Conservation (phyloP, 2,888 invertebrate species). For the Notodonta ziczac region DNA sequence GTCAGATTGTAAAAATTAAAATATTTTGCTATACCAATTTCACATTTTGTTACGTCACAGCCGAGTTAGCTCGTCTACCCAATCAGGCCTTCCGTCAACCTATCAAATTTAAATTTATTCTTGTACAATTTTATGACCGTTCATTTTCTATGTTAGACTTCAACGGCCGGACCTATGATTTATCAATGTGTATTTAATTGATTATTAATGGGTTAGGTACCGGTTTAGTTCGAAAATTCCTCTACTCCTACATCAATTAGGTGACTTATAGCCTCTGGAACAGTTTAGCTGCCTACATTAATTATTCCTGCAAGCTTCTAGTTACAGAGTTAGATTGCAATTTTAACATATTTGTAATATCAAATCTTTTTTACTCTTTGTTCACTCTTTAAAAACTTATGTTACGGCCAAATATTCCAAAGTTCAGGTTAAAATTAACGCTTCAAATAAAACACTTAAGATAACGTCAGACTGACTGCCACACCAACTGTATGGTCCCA, state of each 20-base stretch:
- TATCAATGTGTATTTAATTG: conserved; percentile 62
- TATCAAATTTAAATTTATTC: conserved; percentile 59
- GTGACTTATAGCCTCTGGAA: conserved; percentile 11
- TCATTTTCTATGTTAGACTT: conserved; percentile 62
- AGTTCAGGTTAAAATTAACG: no score
- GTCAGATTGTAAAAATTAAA: no score
- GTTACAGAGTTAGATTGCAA: not conserved
- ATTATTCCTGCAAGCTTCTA: not conserved
- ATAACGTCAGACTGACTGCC: no score
- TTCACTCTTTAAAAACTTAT: no score
- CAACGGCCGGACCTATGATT: conserved; percentile 57
- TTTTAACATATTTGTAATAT: not conserved
- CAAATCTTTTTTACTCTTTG: not conserved
- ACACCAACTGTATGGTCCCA: no score
- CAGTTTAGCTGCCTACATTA: not conserved
- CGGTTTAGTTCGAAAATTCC: conserved; percentile 42
- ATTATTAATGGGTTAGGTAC: conserved; percentile 57
- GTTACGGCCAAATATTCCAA: no score
- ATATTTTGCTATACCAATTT: no score
- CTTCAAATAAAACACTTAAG: no score
- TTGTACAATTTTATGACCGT: conserved; percentile 61
- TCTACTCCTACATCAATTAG: conserved; percentile 27
- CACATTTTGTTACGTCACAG: not conserved
- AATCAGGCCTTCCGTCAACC: not conserved
- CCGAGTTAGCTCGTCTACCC: not conserved